A percentile compares a stretch with the other conserved stretches of the same genome.
Conservation (phyloP, 2,113 vertebrate genomes). For the Oreotrochilus melanogaster region DNA sequence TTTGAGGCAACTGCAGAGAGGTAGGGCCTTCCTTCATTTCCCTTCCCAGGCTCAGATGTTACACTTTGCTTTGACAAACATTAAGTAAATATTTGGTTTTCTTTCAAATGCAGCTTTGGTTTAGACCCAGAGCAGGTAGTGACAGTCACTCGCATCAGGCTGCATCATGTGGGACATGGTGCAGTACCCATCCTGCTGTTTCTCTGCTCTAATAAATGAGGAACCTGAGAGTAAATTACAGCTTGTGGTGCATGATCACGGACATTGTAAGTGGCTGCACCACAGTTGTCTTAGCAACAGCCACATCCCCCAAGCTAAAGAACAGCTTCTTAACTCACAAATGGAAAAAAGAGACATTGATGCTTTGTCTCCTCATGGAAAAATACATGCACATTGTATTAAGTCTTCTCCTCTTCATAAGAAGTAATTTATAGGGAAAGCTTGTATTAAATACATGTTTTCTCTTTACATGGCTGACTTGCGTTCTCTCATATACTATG, state of each 20-base stretch:
- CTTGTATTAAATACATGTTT: not conserved
- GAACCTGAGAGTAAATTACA: conserved; percentile 48
- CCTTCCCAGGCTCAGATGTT: not conserved
- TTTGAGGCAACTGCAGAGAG: not conserved
- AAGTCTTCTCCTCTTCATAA: not conserved
- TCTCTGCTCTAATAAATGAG: conserved; percentile 1
- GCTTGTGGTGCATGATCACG: conserved; percentile 28
- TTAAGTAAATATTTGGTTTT: not conserved
- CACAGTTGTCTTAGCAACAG: conserved; percentile 70
- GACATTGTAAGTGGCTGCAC: not conserved
- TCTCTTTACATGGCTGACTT: not conserved
- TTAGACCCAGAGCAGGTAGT: not conserved
- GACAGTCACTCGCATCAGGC: not conserved
- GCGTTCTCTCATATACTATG: not conserved
- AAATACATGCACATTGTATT: not conserved
- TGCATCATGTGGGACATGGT: not conserved
- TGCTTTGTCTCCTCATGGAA: conserved; percentile 27
- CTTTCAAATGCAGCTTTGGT: not conserved
- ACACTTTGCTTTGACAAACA: not conserved
- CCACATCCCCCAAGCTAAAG: conserved; percentile 16
- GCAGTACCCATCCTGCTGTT: not conserved
- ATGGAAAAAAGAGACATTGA: not conserved
- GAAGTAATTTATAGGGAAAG: not conserved
- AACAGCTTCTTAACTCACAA: conserved; percentile 10
- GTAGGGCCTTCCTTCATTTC: not conserved